Evolutionary conservation across 2,888 invertebrate genomes (phyloP).

Genomic region (Drosophila seclusa): DNA sequence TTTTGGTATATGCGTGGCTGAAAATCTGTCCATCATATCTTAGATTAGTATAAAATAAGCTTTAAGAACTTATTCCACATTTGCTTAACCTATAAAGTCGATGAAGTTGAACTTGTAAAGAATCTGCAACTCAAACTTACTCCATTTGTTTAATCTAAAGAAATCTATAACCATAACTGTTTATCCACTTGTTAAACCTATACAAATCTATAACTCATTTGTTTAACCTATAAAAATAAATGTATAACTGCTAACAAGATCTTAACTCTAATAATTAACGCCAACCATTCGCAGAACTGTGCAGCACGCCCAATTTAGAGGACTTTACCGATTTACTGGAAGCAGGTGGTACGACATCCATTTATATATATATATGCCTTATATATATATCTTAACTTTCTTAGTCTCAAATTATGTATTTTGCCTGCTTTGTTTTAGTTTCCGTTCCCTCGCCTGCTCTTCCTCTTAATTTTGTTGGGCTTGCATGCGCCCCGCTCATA

Average conservation of each 20-base stretch:
- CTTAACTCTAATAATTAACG: slow-evolving; percentile 18
- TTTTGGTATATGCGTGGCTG: background rate
- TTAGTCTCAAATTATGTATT: slow-evolving; percentile 20
- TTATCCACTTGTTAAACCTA: background rate
- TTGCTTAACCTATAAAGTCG: too few relatives aligned
- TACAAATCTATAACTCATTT: background rate
- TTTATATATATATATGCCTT: background rate
- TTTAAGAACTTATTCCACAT: background rate
- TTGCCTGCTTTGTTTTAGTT: slow-evolving; percentile 19
- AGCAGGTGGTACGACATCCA: slow-evolving; percentile 84
- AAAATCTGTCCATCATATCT: background rate
- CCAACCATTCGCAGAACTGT: slow-evolving; percentile 75
- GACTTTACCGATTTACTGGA: slow-evolving; percentile 85
- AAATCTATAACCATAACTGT: too few relatives aligned
- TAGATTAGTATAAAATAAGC: too few relatives aligned
- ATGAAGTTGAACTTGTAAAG: background rate
- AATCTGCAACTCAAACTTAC: background rate
- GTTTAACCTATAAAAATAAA: background rate
- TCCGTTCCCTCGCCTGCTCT: slow-evolving; percentile 9
- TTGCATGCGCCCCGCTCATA: slow-evolving; percentile 61
- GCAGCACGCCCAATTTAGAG: slow-evolving; percentile 85
- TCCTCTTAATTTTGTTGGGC: slow-evolving; percentile 23
- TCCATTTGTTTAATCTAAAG: background rate
- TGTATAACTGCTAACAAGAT: slow-evolving; percentile 14
- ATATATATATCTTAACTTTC: slow-evolving; percentile 21